phyloP scores from a whole-genome alignment of 2,797 vertebrate genomes.

The Harpagifer antarcticus region DNA sequence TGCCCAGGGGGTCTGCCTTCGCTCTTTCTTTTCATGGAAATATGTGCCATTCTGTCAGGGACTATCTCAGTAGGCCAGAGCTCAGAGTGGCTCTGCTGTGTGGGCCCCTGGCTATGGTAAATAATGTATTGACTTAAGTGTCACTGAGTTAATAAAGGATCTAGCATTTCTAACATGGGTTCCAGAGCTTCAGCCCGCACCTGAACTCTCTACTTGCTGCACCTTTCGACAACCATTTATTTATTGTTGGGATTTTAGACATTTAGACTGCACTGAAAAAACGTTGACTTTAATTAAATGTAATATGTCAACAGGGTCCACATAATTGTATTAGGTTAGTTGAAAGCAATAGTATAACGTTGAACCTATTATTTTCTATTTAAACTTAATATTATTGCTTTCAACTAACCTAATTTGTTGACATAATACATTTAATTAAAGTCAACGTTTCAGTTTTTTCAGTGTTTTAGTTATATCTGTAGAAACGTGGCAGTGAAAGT shows the following conservation, averaged over 20 bases:
- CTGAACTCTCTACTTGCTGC: slow-evolving; percentile 3
- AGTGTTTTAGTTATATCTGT: not conserved
- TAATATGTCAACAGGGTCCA: too few relatives aligned
- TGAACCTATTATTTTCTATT: too few relatives aligned
- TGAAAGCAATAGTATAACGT: too few relatives aligned
- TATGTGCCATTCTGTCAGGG: slow-evolving; percentile 52
- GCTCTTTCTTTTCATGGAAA: slow-evolving; percentile 59
- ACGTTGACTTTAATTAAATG: too few relatives aligned
- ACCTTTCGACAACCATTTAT: not conserved
- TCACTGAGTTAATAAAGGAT: slow-evolving; percentile 69
- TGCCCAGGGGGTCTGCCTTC: slow-evolving; percentile 62
- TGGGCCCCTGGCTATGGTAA: slow-evolving; percentile 65
- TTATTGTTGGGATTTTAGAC: slow-evolving; percentile 7
- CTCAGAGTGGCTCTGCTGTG: slow-evolving; percentile 38
- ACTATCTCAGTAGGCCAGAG: slow-evolving; percentile 60
- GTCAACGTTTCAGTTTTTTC: too few relatives aligned
- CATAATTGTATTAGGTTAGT: too few relatives aligned
- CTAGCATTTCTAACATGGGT: slow-evolving; percentile 37
- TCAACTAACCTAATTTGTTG: too few relatives aligned
- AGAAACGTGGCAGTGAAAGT: not conserved
- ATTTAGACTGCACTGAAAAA: not conserved
- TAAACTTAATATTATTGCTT: too few relatives aligned
- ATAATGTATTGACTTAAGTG: slow-evolving; percentile 73
- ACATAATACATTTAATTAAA: too few relatives aligned
- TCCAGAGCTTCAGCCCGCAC: slow-evolving; percentile 26